phyloP scores from a whole-genome alignment of 2,888 invertebrate species.

The Oscheius myriophilus region DNA sequence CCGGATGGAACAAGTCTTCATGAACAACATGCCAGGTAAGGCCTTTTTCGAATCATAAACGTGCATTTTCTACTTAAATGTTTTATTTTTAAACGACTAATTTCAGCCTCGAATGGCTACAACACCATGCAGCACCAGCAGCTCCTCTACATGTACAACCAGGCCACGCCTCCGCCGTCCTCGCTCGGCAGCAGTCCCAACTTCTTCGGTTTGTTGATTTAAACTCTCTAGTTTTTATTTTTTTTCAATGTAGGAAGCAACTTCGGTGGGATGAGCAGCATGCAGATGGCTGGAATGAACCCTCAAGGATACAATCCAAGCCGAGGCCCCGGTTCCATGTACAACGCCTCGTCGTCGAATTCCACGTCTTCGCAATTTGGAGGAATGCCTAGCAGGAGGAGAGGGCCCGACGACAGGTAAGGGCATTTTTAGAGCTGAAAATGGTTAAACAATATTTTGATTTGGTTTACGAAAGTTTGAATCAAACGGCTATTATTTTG shows the following conservation, averaged over 20 bases:
- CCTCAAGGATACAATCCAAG: conserved; percentile 6
- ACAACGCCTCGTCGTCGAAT: conserved; percentile 14
- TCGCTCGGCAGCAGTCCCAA: conserved; percentile 39
- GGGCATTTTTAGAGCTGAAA: neutral
- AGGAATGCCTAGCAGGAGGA: neutral
- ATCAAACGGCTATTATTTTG: no score
- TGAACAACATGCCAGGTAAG: conserved; percentile 16
- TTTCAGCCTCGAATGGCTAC: conserved; percentile 22
- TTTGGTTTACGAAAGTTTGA: no score
- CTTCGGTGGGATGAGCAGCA: conserved; percentile 14
- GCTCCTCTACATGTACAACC: conserved; percentile 27
- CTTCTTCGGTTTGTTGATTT: conserved; percentile 28
- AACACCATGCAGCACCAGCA: conserved; percentile 20
- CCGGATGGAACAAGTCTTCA: conserved; percentile 30
- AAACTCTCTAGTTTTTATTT: neutral
- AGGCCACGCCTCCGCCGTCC: conserved; percentile 27
- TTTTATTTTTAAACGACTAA: neutral
- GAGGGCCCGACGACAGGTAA: conserved; percentile 4
- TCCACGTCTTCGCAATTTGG: conserved; percentile 14
- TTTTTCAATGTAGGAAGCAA: neutral
- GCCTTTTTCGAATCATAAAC: no score
- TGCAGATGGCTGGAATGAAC: conserved; percentile 10
- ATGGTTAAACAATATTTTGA: neutral
- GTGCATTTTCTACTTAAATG: conserved; percentile 25
- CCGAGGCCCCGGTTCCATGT: conserved; percentile 5